Conservation (phyloP, 1,140 invertebrate genomes). For the Pemphigus obesinymphae region DNA sequence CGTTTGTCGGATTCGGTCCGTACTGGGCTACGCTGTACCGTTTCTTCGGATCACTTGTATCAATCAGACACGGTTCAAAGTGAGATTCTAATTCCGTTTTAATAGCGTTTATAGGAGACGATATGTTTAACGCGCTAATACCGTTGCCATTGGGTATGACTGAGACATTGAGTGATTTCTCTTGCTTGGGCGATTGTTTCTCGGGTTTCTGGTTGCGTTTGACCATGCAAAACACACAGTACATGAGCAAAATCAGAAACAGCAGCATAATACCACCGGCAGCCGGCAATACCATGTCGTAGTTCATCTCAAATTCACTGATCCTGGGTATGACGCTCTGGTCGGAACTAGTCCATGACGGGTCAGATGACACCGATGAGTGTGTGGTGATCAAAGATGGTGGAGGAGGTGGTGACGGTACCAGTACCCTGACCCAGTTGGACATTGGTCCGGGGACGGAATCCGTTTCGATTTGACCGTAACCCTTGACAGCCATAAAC, state of each 20-base stretch:
- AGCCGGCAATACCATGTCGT: slow-evolving; percentile 52
- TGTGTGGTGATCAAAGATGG: slow-evolving; percentile 51
- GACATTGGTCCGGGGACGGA: slow-evolving; percentile 54
- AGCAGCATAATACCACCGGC: slow-evolving; percentile 52
- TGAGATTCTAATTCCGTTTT: slow-evolving; percentile 47
- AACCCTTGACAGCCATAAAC: slow-evolving; percentile 56
- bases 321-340: slow-evolving; percentile 48
- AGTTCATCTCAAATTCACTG: slow-evolving; percentile 45
- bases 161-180: slow-evolving; percentile 48
- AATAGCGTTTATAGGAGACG: slow-evolving; percentile 30
- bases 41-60: slow-evolving; percentile 52
- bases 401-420: slow-evolving; percentile 54
- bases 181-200: slow-evolving; percentile 44
- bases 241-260: slow-evolving; percentile 50
- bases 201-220: slow-evolving; percentile 47
- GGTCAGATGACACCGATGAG: slow-evolving; percentile 48
- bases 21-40: slow-evolving; percentile 53
- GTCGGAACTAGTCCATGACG: slow-evolving; percentile 46
- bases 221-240: slow-evolving; percentile 54
- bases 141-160: slow-evolving; percentile 46
- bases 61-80: slow-evolving; percentile 47
- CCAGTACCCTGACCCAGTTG: slow-evolving; percentile 56
- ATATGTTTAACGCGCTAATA: slow-evolving; percentile 1
- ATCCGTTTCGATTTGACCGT: slow-evolving; percentile 48
- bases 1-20: slow-evolving; percentile 11